Conservation (phyloP, 2,113 vertebrate genomes). For the Lota lota region DNA sequence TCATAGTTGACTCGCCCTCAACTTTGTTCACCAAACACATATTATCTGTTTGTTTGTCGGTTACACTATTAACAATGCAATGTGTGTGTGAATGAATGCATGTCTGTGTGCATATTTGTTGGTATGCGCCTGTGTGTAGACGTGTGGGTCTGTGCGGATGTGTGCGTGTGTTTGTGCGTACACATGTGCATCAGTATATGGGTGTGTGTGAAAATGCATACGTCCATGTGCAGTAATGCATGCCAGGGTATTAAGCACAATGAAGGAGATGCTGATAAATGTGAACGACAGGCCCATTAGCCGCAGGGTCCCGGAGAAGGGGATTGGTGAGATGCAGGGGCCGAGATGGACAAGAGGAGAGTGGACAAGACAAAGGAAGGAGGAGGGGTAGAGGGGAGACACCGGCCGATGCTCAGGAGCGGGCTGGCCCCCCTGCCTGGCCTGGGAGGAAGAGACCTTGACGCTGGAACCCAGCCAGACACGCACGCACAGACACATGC, state of each 20-base stretch:
- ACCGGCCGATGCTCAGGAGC: slow-evolving; percentile 53
- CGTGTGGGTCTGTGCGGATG: slow-evolving; percentile 12
- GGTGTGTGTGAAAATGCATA: slow-evolving; percentile 15
- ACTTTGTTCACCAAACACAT: too few species aligned
- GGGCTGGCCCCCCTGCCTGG: slow-evolving; percentile 59
- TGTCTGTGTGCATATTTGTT: neutral
- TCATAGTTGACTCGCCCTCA: too few species aligned
- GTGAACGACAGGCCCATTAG: slow-evolving; percentile 69
- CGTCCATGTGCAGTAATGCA: slow-evolving; percentile 27
- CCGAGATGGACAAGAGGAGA: slow-evolving; percentile 44
- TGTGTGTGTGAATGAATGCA: slow-evolving; percentile 42
- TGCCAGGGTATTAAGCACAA: slow-evolving; percentile 28
- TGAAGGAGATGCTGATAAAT: slow-evolving; percentile 52
- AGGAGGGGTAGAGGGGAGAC: slow-evolving; percentile 32
- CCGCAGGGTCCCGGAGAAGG: slow-evolving; percentile 59
- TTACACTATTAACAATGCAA: slow-evolving; percentile 19
- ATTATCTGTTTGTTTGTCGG: too few species aligned
- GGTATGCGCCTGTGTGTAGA: neutral
- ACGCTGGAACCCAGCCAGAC: slow-evolving; percentile 69
- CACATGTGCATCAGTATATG: slow-evolving; percentile 4
- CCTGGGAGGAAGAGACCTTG: slow-evolving; percentile 70
- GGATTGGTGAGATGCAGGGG: slow-evolving; percentile 50
- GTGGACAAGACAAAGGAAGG: slow-evolving; percentile 51
- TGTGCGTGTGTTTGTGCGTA: neutral
- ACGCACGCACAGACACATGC: slow-evolving; percentile 29